Conservation (phyloP, 2,888 invertebrate genomes). For the Hydraecia micacea region DNA sequence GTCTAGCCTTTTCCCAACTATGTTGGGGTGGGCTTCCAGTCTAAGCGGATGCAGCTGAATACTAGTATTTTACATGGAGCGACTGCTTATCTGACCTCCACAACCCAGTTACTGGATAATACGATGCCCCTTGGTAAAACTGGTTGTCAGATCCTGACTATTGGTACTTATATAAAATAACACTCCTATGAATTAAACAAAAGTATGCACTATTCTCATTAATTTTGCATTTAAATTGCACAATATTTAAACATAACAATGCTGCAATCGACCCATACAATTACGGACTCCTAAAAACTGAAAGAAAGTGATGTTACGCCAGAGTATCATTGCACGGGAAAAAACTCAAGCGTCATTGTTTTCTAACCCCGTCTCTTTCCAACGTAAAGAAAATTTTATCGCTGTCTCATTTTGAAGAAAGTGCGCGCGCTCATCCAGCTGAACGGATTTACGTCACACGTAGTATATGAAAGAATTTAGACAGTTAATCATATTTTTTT, state of each 20-base stretch:
- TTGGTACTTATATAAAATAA: not conserved
- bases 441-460: slow-evolving; percentile 83
- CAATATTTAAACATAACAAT: slow-evolving; percentile 17
- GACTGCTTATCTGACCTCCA: no score
- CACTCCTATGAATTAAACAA: not conserved
- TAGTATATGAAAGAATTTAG: slow-evolving; percentile 70
- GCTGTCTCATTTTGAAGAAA: slow-evolving; percentile 84
- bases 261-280: slow-evolving; percentile 16
- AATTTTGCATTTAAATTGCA: not conserved
- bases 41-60: no score
- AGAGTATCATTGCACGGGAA: slow-evolving; percentile 72
- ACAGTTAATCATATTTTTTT: slow-evolving; percentile 1
- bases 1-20: no score
- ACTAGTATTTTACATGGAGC: no score
- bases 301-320: slow-evolving; percentile 87
- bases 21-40: no score
- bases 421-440: slow-evolving; percentile 82
- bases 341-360: slow-evolving; percentile 82
- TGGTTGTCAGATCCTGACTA: no score
- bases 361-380: slow-evolving; percentile 78
- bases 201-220: no score
- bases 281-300: slow-evolving; percentile 76
- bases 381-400: slow-evolving; percentile 50
- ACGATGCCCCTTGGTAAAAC: no score
- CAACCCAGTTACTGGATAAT: no score